Evolutionary conservation across 1,140 invertebrate species (phyloP), one percentile per base, ranked within the genome.

Genomic region (Diploscapter pachys): DNA sequence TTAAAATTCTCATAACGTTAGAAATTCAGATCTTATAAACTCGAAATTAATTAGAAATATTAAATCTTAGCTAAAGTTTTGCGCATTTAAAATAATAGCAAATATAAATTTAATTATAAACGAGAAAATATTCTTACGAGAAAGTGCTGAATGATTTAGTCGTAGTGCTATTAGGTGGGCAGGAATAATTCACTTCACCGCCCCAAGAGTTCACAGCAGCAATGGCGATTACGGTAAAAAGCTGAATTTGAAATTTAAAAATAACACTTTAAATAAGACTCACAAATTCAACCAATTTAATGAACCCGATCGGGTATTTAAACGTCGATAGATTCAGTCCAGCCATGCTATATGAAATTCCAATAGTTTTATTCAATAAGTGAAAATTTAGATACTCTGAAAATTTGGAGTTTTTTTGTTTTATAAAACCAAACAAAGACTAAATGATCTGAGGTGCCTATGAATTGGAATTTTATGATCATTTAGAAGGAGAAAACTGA

Each of bases 141-240:
- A 74, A 74, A 6, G 73, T 74, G 73, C 52, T 50, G 54, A 5
- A 52, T 13, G 48, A 53, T 4, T 5, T 67, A 4, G 63, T 53
- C n/a, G 13, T 53, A 65, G 8, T 67, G 4, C 56, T 53, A 11
- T 51, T 53, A 65, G 5, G 3, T 2, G 53, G 11, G 68, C 70
- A 76, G n/a, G 57, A 11, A n/a, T 50, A 72, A 0, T 66, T 54
- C 31, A 72, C 3, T n/a, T 6, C n/a, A n/a, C 64, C 50, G 3
- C 59, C 49, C 75, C 75, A 76, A 49, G 63, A 59, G 49, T 76
- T 76, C 4, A 76, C 56, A 5, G 75, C 69, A 4, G 75, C 69
- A 52, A 76, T 67, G 31, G 75, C 75, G 50, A 76, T 72, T 4
- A 72, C 53, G 13, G 72, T 72, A 65, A 76, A 76, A 50, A 76